Base-by-base conservation (phyloP, 2,113 vertebrate species). In the Pantherophis guttatus region DNA sequence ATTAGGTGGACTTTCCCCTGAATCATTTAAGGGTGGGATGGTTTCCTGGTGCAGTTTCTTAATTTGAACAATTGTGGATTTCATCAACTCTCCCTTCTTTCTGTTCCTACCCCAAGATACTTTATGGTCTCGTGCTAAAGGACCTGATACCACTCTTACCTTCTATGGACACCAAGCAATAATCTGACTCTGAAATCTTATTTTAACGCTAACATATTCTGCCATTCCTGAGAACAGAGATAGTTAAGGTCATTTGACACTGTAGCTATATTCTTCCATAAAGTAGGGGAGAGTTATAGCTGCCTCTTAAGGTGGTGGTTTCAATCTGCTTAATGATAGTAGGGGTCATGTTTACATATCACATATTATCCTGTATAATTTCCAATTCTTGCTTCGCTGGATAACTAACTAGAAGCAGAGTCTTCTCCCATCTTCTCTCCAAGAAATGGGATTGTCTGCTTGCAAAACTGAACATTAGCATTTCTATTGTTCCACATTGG, bases 1-100 rank as follows among this genome's bases (percentile, higher is more conserved):
- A 48, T 26, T 87, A 8, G 17, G 1, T 26, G 24, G 57, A 53
- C 53, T 44, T 95, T 93, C n/a, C 29, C 15, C 23, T 90, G 70
- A 85, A 93, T 29, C 65, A 88, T 65, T 87, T 65, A 52, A 39
- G 75, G 24, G 24, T 58, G 95, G 57, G 1, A 7, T 9, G 10
- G 2, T 55, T 29, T 0, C 2, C 3, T 91, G 12, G 1, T 10
- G 13, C 23, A 19, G n/a, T 70, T 33, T 62, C 5, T 86, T 55
- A 50, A 62, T 7, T 24, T 89, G 88, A 91, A 62, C 26, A 94
- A 55, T 7, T 92, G 75, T 44, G 91, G 33, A 44, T 94, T 94
- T 54, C 0, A 94, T 87, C 33, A n/a, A 92, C 26, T 8, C 3
- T 87, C 48, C 52, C 3, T 5, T 52, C 21, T 81, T 62, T 62